Evolutionary conservation across 2,888 invertebrate species (phyloP).

Genomic region (Drosophila algonquin): DNA sequence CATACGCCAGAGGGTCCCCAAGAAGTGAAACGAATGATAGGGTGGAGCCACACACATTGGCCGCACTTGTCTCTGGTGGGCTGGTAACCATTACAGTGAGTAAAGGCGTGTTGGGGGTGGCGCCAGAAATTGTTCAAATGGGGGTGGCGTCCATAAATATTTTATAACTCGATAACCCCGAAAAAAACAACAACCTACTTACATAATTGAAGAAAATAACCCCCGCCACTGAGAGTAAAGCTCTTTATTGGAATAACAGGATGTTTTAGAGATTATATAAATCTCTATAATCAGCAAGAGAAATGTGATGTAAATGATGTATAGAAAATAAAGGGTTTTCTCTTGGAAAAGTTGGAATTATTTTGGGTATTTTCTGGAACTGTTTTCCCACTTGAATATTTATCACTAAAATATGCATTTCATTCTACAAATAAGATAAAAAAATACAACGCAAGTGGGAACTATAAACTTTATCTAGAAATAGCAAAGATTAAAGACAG

Average conservation of each 20-base stretch:
- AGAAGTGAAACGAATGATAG: slow-evolving; percentile 5
- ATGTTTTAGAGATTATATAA: background rate
- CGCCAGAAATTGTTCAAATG: slow-evolving; percentile 7
- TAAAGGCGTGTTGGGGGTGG: slow-evolving; percentile 3
- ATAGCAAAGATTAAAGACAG: background rate
- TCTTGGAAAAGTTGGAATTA: background rate
- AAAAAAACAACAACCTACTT: background rate
- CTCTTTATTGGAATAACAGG: background rate
- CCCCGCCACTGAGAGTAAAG: background rate
- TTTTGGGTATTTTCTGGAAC: background rate
- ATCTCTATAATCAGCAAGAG: background rate
- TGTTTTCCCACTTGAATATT: background rate
- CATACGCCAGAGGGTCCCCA: slow-evolving; percentile 7
- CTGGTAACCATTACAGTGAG: slow-evolving; percentile 3
- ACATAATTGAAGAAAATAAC: background rate
- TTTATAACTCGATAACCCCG: slow-evolving; percentile 11
- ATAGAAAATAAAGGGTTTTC: background rate
- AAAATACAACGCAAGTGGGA: background rate
- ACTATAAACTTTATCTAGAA: background rate
- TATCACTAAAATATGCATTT: background rate
- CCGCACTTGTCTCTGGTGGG: background rate
- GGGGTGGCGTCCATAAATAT: slow-evolving; percentile 17
- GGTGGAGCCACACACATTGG: background rate
- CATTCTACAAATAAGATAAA: background rate
- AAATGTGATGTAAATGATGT: background rate